A percentile compares a stretch with the other conserved stretches of the same genome.
Conservation (phyloP, 1,140 invertebrate genomes). For the Drosophila pseudoobscura region DNA sequence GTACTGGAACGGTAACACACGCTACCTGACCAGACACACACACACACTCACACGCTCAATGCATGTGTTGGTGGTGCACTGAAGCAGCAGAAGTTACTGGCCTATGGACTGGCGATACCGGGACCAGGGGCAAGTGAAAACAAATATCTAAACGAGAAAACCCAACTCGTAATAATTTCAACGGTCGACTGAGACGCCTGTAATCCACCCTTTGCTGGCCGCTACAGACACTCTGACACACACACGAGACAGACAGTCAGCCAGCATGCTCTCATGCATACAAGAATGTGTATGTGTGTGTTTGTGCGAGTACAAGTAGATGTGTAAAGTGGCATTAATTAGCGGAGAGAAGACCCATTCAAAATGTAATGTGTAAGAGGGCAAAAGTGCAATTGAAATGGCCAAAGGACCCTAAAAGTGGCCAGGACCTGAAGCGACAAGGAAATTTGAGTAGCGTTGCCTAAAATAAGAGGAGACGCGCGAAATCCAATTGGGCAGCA, state of each 20-base stretch:
- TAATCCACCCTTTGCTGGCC: conserved; percentile 67
- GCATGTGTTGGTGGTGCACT: conserved; percentile 31
- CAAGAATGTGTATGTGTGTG: too few relatives aligned
- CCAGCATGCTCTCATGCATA: background rate
- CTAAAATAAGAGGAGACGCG: conserved; percentile 14
- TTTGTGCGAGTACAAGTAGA: background rate
- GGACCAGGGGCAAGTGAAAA: conserved; percentile 53
- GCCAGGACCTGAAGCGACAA: background rate
- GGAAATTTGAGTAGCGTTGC: conserved; percentile 59
- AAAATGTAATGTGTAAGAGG: conserved; percentile 36
- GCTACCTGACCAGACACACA: conserved; percentile 45
- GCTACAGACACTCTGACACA: conserved; percentile 23
- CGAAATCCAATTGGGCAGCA: conserved; percentile 65
- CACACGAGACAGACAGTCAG: conserved; percentile 4
- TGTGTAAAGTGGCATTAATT: conserved; percentile 74
- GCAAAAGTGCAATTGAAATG: conserved; percentile 74
- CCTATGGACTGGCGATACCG: conserved; percentile 25
- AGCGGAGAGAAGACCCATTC: conserved; percentile 56
- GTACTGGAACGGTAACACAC: conserved; percentile 25
- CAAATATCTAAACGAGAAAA: conserved; percentile 58
- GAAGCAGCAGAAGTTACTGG: conserved; percentile 79
- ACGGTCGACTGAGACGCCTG: conserved; percentile 27
- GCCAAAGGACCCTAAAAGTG: conserved; percentile 34
- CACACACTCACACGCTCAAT: conserved; percentile 1
- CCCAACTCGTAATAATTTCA: conserved; percentile 68